These are phyloP conservation scores for Bryconaethiops microstoma DNA, from an alignment of 2,797 vertebrate species.

Conservation along the genomic window DNA sequence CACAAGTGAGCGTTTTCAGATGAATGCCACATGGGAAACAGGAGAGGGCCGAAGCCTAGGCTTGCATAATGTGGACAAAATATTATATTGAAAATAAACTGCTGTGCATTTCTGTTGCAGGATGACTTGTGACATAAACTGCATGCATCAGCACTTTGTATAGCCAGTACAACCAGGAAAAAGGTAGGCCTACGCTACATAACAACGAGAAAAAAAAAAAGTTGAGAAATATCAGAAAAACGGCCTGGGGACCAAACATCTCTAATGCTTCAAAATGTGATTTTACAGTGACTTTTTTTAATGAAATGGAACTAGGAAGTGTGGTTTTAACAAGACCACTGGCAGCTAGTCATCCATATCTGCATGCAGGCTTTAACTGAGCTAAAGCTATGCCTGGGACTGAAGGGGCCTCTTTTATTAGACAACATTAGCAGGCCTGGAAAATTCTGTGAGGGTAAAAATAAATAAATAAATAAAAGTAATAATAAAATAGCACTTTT, in stretches of 20 bases:
- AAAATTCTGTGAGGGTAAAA: slow-evolving; percentile 55
- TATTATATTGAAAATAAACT: not conserved
- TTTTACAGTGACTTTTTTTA: slow-evolving; percentile 1
- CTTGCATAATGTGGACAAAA: not conserved
- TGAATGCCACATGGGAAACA: not conserved
- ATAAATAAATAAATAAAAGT: too few species aligned
- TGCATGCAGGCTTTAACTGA: slow-evolving; percentile 51
- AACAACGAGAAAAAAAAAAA: not conserved
- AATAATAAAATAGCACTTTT: too few species aligned
- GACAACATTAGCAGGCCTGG: slow-evolving; percentile 59
- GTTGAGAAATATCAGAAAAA: not conserved
- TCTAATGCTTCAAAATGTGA: not conserved
- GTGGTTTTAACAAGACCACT: slow-evolving; percentile 51
- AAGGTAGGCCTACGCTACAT: not conserved
- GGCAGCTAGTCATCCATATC: slow-evolving; percentile 57
- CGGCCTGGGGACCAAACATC: not conserved
- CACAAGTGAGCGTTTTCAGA: not conserved
- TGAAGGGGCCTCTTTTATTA: slow-evolving; percentile 58
- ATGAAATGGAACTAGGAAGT: slow-evolving; percentile 41
- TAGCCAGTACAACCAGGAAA: not conserved
- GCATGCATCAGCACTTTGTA: not conserved
- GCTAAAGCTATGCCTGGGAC: slow-evolving; percentile 34
- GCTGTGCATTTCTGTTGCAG: not conserved
- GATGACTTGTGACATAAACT: not conserved
- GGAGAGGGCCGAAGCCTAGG: not conserved